Percentiles rank a stretch among this genome's conserved stretches.
phyloP scores from a whole-genome alignment of 2,113 vertebrate species.

The Sebastes schlegelii region DNA sequence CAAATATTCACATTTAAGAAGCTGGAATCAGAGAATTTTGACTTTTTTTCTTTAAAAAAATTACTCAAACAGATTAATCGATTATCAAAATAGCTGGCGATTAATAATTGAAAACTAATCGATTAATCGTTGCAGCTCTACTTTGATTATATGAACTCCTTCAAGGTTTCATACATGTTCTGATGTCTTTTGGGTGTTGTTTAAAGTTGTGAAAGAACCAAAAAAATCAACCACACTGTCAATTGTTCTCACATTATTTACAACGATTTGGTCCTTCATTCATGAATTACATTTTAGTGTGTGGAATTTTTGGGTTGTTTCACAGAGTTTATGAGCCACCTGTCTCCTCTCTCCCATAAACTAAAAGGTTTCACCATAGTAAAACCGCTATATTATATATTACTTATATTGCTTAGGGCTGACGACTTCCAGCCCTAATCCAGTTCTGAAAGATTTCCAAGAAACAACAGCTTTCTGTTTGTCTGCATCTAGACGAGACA shows the following conservation, averaged over 20 bases:
- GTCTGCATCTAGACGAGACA: slow-evolving; percentile 34
- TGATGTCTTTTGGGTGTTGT: background rate
- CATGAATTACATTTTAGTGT: background rate
- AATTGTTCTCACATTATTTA: background rate
- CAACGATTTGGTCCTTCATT: background rate
- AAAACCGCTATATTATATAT: too few species aligned
- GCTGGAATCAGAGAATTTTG: too few species aligned
- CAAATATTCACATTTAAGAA: too few species aligned
- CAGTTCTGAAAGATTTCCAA: background rate
- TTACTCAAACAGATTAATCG: too few species aligned
- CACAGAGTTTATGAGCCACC: background rate
- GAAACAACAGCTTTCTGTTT: slow-evolving; percentile 25
- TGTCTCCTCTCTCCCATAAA: background rate
- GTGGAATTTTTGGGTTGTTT: background rate
- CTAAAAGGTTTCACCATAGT: background rate
- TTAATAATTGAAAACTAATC: too few species aligned
- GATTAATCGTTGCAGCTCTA: too few species aligned
- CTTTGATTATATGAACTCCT: background rate
- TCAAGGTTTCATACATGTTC: background rate
- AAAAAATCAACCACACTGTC: background rate
- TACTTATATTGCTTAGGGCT: background rate
- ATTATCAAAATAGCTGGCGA: too few species aligned
- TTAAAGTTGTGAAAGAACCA: background rate
- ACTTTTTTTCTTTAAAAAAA: too few species aligned
- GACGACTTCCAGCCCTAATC: background rate